Conservation (phyloP, 2,797 vertebrate genomes). For the Gallinago nigripennis region DNA sequence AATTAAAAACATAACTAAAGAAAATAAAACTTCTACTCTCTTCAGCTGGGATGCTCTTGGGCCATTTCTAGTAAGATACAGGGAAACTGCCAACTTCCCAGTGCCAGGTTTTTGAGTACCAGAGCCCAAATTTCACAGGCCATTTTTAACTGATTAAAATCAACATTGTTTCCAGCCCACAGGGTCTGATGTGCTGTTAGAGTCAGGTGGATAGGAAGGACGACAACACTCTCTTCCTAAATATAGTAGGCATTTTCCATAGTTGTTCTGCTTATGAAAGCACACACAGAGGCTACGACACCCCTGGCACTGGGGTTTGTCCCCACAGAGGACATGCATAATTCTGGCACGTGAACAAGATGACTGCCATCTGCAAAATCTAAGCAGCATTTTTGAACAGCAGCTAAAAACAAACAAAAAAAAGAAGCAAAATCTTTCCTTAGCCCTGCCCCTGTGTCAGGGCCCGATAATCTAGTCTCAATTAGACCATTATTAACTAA, state of each 20-base stretch:
- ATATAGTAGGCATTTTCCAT: neutral
- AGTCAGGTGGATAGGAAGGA: neutral
- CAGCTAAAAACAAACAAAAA: neutral
- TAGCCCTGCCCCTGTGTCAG: neutral
- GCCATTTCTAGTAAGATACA: neutral
- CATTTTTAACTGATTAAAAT: neutral
- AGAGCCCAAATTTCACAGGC: neutral
- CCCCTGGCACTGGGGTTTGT: neutral
- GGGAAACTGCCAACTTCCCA: neutral
- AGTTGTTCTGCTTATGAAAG: neutral
- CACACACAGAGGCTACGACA: accelerated
- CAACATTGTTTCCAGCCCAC: neutral
- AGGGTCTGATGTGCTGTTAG: neutral
- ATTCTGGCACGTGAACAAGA: neutral
- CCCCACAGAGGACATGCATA: neutral
- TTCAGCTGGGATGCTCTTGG: neutral
- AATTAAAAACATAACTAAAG: neutral
- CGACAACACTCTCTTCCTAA: neutral
- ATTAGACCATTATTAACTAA: constrained; percentile 27
- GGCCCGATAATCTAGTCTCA: neutral
- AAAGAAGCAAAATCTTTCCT: neutral
- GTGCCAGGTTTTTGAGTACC: neutral
- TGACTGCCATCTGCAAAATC: neutral
- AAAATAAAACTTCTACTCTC: neutral
- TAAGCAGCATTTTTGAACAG: neutral